Evolutionary conservation across 2,888 invertebrate genomes (phyloP).

Genomic region (Hyposoter dolosus): DNA sequence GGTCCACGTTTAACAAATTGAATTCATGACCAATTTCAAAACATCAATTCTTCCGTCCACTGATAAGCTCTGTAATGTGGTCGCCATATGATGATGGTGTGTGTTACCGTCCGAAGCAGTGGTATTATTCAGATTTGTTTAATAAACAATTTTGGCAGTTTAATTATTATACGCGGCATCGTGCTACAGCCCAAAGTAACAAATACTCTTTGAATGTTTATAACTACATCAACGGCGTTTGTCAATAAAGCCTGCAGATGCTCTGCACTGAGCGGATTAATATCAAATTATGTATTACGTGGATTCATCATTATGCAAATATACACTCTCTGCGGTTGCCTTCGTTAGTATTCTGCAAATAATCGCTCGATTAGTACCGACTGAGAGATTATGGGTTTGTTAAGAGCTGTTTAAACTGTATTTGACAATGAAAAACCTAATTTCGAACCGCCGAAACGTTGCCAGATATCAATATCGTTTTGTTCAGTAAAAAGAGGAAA

Average conservation of each 20-base stretch:
- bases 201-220: neutral
- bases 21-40: neutral
- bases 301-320: conserved; percentile 22
- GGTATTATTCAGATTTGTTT: conserved; percentile 1
- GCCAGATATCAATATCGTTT: neutral
- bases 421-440: neutral
- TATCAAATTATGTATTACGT: conserved; percentile 21
- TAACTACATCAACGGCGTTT: neutral
- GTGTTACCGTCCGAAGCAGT: neutral
- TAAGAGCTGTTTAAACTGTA: neutral
- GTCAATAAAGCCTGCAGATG: neutral
- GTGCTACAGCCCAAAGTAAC: neutral
- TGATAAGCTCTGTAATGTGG: neutral
- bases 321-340: neutral
- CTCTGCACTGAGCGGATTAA: conserved; percentile 23
- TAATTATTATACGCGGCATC: neutral
- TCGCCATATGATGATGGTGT: neutral
- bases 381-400: neutral
- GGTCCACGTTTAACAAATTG: neutral
- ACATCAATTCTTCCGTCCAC: neutral
- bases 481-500: neutral
- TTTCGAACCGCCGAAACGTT: neutral
- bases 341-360: neutral
- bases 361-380: neutral
- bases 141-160: neutral